A percentile compares a stretch with the other conserved stretches of the same genome.
These are phyloP conservation scores for Drosophila nigricruria DNA, from an alignment of 2,888 invertebrate genomes.

Conservation along the genomic window DNA sequence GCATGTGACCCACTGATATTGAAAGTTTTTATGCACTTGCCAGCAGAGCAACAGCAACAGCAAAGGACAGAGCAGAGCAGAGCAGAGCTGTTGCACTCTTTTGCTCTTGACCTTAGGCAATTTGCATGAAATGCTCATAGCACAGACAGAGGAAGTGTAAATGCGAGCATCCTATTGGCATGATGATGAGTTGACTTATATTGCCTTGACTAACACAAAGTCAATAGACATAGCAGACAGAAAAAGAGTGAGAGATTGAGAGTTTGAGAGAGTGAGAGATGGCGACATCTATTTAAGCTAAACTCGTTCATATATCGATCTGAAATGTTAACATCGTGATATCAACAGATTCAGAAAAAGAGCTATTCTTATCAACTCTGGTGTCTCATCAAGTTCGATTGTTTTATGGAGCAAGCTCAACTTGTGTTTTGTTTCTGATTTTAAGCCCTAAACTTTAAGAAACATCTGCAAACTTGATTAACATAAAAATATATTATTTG, in stretches of 20 bases:
- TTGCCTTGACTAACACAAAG: background rate
- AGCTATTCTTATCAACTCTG: background rate
- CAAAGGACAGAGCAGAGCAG: constrained; percentile 1
- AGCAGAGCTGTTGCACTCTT: constrained; percentile 53
- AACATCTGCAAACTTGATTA: background rate
- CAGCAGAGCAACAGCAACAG: constrained; percentile 21
- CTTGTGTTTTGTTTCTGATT: background rate
- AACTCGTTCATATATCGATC: too few relatives aligned
- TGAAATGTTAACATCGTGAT: too few relatives aligned
- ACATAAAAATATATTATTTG: background rate
- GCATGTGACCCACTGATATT: constrained; percentile 80
- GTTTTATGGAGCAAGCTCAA: background rate
- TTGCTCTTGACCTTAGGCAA: constrained; percentile 76
- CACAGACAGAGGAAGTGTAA: background rate
- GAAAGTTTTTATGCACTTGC: constrained; percentile 78
- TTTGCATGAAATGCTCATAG: constrained; percentile 58
- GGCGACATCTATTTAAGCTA: background rate
- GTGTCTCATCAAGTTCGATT: background rate
- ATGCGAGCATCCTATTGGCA: constrained; percentile 6
- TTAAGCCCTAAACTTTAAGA: background rate
- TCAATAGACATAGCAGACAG: background rate
- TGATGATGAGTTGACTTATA: constrained; percentile 11
- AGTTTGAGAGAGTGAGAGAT: background rate
- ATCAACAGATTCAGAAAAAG: too few relatives aligned
- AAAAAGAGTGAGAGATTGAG: too few relatives aligned